Percentiles rank a stretch among this genome's conserved stretches.
Conservation (phyloP, 2,113 vertebrate species). For the Progne subis region DNA sequence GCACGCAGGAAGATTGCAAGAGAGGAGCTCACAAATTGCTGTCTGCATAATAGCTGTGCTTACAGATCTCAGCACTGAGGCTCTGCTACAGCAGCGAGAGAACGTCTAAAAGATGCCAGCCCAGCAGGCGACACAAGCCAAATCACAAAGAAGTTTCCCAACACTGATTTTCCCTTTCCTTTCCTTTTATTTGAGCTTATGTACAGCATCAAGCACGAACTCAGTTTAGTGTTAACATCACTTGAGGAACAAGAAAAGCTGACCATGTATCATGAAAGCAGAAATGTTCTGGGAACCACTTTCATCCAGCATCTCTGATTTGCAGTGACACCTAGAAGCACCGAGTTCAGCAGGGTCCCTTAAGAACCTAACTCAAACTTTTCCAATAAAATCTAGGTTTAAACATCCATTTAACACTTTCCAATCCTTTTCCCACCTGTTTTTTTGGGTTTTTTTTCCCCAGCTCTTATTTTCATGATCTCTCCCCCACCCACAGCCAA, state of each 20-base stretch:
- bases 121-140: background rate
- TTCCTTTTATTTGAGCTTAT: background rate
- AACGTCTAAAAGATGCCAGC: background rate
- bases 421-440: background rate
- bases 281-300: constrained; percentile 16
- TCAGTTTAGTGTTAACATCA: background rate
- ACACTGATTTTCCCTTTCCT: background rate
- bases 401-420: constrained; percentile 8
- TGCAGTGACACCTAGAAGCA: background rate
- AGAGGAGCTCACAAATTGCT: background rate
- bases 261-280: background rate
- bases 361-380: background rate
- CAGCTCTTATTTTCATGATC: background rate
- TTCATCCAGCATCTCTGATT: constrained; percentile 24
- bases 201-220: background rate
- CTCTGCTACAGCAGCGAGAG: background rate
- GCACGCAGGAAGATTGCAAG: background rate
- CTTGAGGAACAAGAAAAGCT: background rate
- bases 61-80: background rate
- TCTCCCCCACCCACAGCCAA: background rate
- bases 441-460: background rate
- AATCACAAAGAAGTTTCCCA: background rate
- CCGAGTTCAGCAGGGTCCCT: background rate
- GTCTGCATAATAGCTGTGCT: background rate
- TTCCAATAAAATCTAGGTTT: background rate